Conservation (phyloP, 1,140 invertebrate species). For the Hetaerina americana region DNA sequence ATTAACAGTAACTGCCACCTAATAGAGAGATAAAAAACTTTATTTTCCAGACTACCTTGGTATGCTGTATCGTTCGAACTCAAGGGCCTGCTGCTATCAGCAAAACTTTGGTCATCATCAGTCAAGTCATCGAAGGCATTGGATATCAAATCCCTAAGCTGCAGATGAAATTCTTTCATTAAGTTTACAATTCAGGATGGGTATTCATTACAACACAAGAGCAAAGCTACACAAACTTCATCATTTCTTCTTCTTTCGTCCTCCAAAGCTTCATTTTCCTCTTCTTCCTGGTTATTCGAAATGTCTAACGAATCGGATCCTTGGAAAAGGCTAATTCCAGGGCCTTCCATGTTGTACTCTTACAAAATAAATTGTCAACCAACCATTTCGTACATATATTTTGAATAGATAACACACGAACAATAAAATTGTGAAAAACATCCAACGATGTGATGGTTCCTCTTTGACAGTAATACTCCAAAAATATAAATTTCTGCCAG, state of each 20-base stretch:
- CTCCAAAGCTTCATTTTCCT: constrained; percentile 41
- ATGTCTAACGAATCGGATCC: constrained; percentile 38
- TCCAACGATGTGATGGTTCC: too few species aligned
- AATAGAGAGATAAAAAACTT: too few species aligned
- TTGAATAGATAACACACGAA: too few species aligned
- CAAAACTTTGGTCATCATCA: constrained; percentile 37
- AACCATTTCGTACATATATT: too few species aligned
- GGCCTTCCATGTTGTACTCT: constrained; percentile 24
- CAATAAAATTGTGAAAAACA: too few species aligned
- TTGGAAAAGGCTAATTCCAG: constrained; percentile 43
- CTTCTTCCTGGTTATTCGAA: constrained; percentile 37
- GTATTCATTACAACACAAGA: too few species aligned
- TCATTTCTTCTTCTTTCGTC: constrained; percentile 39
- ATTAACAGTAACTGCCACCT: too few species aligned
- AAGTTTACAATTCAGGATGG: too few species aligned
- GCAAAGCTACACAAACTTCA: too few species aligned
- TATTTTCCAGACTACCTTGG: neutral
- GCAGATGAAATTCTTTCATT: neutral
- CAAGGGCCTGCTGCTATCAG: constrained; percentile 27
- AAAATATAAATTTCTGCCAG: too few species aligned
- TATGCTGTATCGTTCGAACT: neutral
- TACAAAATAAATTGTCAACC: too few species aligned
- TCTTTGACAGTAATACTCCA: too few species aligned
- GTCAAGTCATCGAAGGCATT: constrained; percentile 42
- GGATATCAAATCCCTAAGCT: constrained; percentile 36